phyloP scores from a whole-genome alignment of 2,888 invertebrate genomes.

The Drosophila ustulata region DNA sequence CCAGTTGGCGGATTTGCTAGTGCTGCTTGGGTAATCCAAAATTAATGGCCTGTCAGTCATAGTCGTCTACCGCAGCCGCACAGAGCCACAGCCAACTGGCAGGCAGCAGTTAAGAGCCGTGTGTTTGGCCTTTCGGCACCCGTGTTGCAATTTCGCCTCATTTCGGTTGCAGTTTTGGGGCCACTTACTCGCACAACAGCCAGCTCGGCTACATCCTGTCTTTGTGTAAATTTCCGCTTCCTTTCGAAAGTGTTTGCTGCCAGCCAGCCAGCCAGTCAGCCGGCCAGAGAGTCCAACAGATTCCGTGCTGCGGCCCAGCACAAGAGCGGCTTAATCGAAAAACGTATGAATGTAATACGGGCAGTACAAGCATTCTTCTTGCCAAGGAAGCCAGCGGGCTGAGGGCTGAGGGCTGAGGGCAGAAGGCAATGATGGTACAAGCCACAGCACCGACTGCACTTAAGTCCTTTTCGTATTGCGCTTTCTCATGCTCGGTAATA shows the following conservation, averaged over 20 bases:
- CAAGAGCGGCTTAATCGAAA: conserved; percentile 70
- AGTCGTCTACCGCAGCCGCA: conserved; percentile 40
- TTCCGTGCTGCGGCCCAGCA: conserved; percentile 28
- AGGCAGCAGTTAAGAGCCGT: conserved; percentile 28
- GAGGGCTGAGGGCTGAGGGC: neutral
- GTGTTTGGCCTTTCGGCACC: conserved; percentile 59
- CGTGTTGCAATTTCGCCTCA: conserved; percentile 66
- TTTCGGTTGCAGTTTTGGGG: conserved; percentile 56
- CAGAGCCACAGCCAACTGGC: conserved; percentile 35
- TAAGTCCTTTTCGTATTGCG: conserved; percentile 69
- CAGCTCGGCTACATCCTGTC: conserved; percentile 75
- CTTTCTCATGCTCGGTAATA: conserved; percentile 28
- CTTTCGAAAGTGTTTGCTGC: conserved; percentile 54
- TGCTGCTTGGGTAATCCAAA: conserved; percentile 74
- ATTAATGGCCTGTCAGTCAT: conserved; percentile 80
- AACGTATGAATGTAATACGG: conserved; percentile 73
- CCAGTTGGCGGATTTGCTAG: conserved; percentile 43
- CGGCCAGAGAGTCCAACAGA: conserved; percentile 40
- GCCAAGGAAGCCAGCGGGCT: neutral
- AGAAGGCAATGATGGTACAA: conserved; percentile 10
- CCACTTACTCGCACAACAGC: conserved; percentile 58
- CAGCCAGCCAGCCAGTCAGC: conserved; percentile 11
- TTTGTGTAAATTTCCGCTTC: conserved; percentile 78
- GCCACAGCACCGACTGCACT: conserved; percentile 61
- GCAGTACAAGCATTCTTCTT: conserved; percentile 25